Base-by-base conservation (phyloP, 2,113 vertebrate species). In the Odontesthes bonariensis region DNA sequence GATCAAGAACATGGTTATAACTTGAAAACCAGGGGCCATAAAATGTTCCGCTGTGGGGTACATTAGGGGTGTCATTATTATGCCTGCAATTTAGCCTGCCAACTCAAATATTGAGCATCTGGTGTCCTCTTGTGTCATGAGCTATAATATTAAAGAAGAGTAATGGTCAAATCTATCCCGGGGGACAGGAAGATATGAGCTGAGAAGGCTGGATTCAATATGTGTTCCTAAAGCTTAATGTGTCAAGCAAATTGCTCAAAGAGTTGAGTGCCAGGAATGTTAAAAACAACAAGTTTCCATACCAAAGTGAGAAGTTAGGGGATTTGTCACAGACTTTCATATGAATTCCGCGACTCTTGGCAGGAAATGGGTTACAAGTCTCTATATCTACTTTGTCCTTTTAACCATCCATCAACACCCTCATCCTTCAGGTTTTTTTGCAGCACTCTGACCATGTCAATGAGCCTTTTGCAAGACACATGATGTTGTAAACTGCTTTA, bases 21-120 rank as follows among this genome's bases (percentile, higher is more conserved):
- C 77, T 82, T 40, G 65, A 71, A 23, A 71, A 20, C 14, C 56
- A 56, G 1, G 16, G 44, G 56, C 35, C 63, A 35, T 70, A 68
- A 77, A 72, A 55, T 56, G 20, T 23, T 60, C 53, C 35, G 3
- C n/a, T 64, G 55, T 47, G 59, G 49, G 38, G 31, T n/a, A 73
- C 53, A 51, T 55, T n/a, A 62, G 56, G 33, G 33, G 49, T 49
- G 79, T 40, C 59, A 74, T 13, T n/a, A 44, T 58, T 72, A 72
- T 73, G 75, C 65, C 54, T 72, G 44, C 7, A 68, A 40, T 49
- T 54, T 14, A n/a, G 16, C 69, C 66, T 40, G 80, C 82, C 86
- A 88, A 85, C 57, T 66, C 44, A 88, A 89, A 88, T 59, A 91
- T 40, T 14, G 35, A 79, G 85, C 87, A 88, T 85, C 82, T 88